A percentile compares a stretch with the other conserved stretches of the same genome.
Evolutionary conservation across 1,140 invertebrate genomes (phyloP).

Genomic region (Philopotamus ludificatus): DNA sequence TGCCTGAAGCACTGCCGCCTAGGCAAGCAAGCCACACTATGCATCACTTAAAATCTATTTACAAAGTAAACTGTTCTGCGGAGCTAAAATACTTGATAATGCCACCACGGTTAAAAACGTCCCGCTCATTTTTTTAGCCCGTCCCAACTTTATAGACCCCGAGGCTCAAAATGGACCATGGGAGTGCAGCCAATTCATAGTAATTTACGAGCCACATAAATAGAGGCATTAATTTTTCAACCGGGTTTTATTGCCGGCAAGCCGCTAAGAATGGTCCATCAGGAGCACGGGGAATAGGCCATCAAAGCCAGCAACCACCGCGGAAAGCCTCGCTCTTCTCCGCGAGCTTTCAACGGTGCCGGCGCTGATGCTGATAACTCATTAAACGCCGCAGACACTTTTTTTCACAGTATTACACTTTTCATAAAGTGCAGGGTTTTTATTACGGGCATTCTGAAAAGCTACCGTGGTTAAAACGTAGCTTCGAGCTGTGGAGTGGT

Average conservation of each 20-base stretch:
- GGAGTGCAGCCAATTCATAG: constrained; percentile 32
- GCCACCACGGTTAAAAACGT: not conserved
- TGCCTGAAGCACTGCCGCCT: too few species aligned
- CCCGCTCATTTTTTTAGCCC: not conserved
- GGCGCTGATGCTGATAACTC: not conserved
- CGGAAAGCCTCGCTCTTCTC: constrained; percentile 10
- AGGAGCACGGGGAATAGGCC: constrained; percentile 2
- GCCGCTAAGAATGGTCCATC: constrained; percentile 14
- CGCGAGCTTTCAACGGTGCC: constrained; percentile 18
- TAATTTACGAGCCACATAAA: constrained; percentile 28
- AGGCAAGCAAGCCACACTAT: too few species aligned
- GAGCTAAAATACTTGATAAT: not conserved
- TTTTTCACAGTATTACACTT: not conserved
- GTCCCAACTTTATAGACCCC: not conserved
- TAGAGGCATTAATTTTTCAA: constrained; percentile 17
- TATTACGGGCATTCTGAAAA: not conserved
- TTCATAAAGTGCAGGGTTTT: not conserved
- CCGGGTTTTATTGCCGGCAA: constrained; percentile 17
- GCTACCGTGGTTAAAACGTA: not conserved
- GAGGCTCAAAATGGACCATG: not conserved
- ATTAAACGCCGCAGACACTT: not conserved
- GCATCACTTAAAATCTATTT: not conserved
- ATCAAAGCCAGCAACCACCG: not conserved
- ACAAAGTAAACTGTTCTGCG: not conserved
- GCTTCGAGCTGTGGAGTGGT: not conserved